These are phyloP conservation scores for Platycheirus albimanus DNA, from an alignment of 2,888 invertebrate species.

Conservation along the genomic window DNA sequence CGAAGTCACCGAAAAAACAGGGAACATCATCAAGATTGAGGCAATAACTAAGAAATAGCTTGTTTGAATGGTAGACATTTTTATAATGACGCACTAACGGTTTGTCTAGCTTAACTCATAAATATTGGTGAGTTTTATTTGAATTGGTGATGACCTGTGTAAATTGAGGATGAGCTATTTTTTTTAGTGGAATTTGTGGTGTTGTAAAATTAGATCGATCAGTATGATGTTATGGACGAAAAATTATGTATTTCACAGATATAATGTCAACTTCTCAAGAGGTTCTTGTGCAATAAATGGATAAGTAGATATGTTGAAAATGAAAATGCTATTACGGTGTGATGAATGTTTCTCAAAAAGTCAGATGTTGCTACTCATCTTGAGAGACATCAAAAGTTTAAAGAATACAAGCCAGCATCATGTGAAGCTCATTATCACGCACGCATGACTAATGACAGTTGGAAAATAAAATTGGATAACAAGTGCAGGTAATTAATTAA, in stretches of 20 bases:
- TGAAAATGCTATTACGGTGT: constrained; percentile 32
- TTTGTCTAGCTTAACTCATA: constrained; percentile 19
- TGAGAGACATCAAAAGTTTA: constrained; percentile 47
- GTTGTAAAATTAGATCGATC: constrained; percentile 14
- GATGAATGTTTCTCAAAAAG: constrained; percentile 43
- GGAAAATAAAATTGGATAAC: constrained; percentile 23
- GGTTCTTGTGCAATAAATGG: not conserved
- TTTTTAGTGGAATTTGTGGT: not conserved
- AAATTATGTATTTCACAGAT: not conserved
- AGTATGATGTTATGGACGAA: not conserved
- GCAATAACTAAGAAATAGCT: constrained; percentile 53
- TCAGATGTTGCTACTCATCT: no score
- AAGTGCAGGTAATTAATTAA: constrained; percentile 27
- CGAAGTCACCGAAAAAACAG: not conserved
- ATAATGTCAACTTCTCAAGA: constrained; percentile 58
- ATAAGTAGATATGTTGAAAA: constrained; percentile 14
- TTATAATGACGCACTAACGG: constrained; percentile 44
- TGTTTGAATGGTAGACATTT: constrained; percentile 26
- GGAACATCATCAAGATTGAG: constrained; percentile 26
- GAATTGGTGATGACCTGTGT: constrained; percentile 26
- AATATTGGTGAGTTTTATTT: constrained; percentile 44
- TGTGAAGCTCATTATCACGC: constrained; percentile 59
- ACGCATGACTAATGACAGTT: constrained; percentile 29
- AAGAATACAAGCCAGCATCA: constrained; percentile 47
- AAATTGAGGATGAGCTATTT: constrained; percentile 2